Evolutionary conservation across 2,888 invertebrate genomes (phyloP).

Genomic region (Ormyrus pomaceus): DNA sequence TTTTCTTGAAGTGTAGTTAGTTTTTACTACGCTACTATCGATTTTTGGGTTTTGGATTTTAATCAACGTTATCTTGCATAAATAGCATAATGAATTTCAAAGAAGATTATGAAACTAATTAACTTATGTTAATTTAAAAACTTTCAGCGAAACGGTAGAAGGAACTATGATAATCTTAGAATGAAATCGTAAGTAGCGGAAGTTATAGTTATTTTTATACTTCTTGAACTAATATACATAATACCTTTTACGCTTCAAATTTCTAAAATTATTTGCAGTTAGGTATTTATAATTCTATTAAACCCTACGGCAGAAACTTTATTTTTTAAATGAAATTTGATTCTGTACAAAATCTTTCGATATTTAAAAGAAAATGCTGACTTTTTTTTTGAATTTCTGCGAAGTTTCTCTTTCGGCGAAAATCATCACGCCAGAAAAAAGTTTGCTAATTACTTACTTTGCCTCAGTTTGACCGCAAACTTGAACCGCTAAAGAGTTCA

Average conservation of each 20-base stretch:
- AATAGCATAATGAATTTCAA: not conserved
- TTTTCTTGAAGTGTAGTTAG: no score
- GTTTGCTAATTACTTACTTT: constrained; percentile 4
- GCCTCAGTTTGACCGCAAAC: not conserved
- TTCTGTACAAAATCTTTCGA: no score
- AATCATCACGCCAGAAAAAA: not conserved
- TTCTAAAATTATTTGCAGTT: no score
- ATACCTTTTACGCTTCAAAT: no score
- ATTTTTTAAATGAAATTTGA: not conserved
- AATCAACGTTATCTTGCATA: not conserved
- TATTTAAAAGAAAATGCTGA: not conserved
- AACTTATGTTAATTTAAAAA: constrained; percentile 1
- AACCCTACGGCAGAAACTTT: not conserved
- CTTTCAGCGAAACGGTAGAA: not conserved
- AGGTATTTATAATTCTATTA: no score
- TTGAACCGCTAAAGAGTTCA: not conserved
- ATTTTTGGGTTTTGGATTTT: no score
- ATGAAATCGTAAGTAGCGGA: not conserved
- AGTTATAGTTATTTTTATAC: not conserved
- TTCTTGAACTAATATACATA: no score
- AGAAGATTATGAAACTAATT: not conserved
- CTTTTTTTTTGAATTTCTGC: no score
- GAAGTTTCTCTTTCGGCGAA: not conserved
- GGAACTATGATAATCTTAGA: not conserved
- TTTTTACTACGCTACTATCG: no score